A percentile compares a stretch with the other conserved stretches of the same genome.
These are phyloP conservation scores for Pristionchus fissidentatus DNA, from an alignment of 2,888 invertebrate genomes.

Conservation along the genomic window DNA sequence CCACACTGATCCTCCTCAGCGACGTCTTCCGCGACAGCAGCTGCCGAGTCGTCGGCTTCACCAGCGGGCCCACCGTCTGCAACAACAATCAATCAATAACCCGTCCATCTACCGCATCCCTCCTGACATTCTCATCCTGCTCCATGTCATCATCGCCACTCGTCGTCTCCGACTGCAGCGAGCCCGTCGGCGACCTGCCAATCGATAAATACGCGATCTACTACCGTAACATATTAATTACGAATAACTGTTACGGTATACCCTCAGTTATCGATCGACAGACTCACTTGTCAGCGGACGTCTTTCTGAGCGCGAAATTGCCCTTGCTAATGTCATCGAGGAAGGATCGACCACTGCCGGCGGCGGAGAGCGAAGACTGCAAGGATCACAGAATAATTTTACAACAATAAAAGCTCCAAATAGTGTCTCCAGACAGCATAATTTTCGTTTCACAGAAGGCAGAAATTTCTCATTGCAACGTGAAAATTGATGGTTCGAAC, in stretches of 20 bases:
- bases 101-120: not conserved
- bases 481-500: no score
- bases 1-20: slow-evolving; percentile 13
- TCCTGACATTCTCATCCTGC: slow-evolving; percentile 44
- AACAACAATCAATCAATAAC: not conserved
- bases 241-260: no score
- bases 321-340: slow-evolving; percentile 31
- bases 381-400: not conserved
- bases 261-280: no score
- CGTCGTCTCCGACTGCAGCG: not conserved
- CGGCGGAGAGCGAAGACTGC: not conserved
- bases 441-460: not conserved
- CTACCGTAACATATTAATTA: no score
- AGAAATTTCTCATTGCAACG: no score
- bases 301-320: slow-evolving; percentile 36
- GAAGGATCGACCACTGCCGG: not conserved
- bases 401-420: not conserved
- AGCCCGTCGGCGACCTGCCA: not conserved
- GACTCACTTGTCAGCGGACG: not conserved
- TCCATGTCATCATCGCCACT: slow-evolving; percentile 32
- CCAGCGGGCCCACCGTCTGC: slow-evolving; percentile 9
- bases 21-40: slow-evolving; percentile 35
- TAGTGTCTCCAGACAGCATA: no score
- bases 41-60: slow-evolving; percentile 34
- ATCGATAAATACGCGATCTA: no score